These are phyloP conservation scores for Aegotheles bennettii DNA, from an alignment of 2,113 vertebrate species.

Conservation along the genomic window DNA sequence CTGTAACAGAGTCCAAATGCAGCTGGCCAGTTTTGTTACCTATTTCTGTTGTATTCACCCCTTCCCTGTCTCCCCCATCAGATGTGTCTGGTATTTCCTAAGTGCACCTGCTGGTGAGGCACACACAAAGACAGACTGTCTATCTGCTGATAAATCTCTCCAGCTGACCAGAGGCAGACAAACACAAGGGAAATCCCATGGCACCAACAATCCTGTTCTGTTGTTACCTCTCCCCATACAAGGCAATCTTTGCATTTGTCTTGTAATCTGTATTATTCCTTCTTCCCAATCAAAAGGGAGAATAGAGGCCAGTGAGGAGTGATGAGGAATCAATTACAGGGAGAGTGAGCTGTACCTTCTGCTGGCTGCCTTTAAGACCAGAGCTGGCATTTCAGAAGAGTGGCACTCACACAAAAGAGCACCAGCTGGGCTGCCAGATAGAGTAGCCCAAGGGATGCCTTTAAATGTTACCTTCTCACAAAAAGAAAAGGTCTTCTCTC, in stretches of 20 bases:
- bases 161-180: neutral
- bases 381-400: slow-evolving; percentile 71
- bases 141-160: neutral
- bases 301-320: slow-evolving; percentile 16
- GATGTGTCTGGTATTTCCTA: neutral
- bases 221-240: slow-evolving; percentile 1
- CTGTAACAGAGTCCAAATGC: neutral
- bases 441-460: slow-evolving; percentile 42
- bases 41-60: neutral
- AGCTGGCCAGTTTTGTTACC: neutral
- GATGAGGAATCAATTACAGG: slow-evolving; percentile 52
- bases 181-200: slow-evolving; percentile 4
- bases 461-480: slow-evolving; percentile 70
- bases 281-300: slow-evolving; percentile 16
- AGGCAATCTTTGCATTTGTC: neutral
- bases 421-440: slow-evolving; percentile 72
- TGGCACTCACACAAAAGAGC: slow-evolving; percentile 60
- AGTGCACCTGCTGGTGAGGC: neutral
- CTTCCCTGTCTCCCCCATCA: neutral
- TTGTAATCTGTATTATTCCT: slow-evolving; percentile 15
- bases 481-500: slow-evolving; percentile 17
- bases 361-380: slow-evolving; percentile 47
- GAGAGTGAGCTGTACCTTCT: neutral
- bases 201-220: neutral
- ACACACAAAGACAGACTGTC: neutral